Conservation (phyloP, 2,888 invertebrate species). For the Phorcus lineatus region DNA sequence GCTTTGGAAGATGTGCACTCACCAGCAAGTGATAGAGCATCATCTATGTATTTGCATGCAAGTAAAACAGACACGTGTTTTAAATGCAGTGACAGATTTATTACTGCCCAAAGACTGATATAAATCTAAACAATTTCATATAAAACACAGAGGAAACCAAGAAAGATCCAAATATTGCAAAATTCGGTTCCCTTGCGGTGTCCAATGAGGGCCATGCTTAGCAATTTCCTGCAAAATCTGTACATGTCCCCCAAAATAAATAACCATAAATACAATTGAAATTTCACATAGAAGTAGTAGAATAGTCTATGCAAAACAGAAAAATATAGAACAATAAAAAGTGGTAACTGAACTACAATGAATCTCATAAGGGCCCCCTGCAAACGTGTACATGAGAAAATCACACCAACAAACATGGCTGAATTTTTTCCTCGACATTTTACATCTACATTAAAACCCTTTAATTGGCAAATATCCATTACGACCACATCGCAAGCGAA, state of each 20-base stretch:
- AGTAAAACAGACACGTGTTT: too few relatives aligned
- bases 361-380: background rate
- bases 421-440: conserved; percentile 2
- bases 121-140: conserved; percentile 6
- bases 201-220: conserved; percentile 27
- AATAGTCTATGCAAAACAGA: background rate
- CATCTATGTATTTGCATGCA: background rate
- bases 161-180: conserved; percentile 4
- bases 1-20: too few relatives aligned
- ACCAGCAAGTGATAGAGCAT: too few relatives aligned
- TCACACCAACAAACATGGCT: background rate
- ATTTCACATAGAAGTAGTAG: background rate
- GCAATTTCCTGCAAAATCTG: background rate
- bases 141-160: conserved; percentile 16
- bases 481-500: background rate
- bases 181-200: conserved; percentile 19
- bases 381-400: background rate
- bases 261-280: conserved; percentile 14
- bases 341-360: background rate
- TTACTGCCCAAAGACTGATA: conserved; percentile 5
- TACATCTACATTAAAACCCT: background rate
- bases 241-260: background rate
- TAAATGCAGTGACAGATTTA: background rate
- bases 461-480: background rate
- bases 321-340: background rate